Evolutionary conservation across 1,140 invertebrate genomes (phyloP).

Genomic region (Caerostris extrusa): DNA sequence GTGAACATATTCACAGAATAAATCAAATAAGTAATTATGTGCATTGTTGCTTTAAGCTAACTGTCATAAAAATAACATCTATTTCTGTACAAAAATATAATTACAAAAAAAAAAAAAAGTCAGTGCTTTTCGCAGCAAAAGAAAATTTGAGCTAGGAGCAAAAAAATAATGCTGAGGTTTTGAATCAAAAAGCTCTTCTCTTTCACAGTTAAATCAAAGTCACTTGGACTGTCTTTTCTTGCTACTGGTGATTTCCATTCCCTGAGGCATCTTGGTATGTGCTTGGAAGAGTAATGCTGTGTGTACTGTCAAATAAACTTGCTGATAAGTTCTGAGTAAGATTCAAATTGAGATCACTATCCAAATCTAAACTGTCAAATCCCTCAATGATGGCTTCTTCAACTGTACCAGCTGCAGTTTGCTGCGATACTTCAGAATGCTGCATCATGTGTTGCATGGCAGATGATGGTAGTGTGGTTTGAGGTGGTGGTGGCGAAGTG

Average conservation of each 20-base stretch:
- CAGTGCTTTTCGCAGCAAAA: background rate
- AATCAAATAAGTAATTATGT: background rate
- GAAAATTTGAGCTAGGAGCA: background rate
- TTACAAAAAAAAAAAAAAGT: background rate
- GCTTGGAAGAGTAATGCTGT: slow-evolving; percentile 37
- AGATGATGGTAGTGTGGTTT: slow-evolving; percentile 37
- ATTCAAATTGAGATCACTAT: slow-evolving; percentile 58
- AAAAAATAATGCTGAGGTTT: background rate
- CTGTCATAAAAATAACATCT: background rate
- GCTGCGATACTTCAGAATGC: slow-evolving; percentile 34
- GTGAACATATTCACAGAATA: background rate
- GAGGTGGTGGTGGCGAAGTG: slow-evolving; percentile 24
- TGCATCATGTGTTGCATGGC: slow-evolving; percentile 67
- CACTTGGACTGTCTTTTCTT: background rate
- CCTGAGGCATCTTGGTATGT: slow-evolving; percentile 42
- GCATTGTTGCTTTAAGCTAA: background rate
- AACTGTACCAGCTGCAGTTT: slow-evolving; percentile 28
- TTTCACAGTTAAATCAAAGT: background rate
- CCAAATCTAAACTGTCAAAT: slow-evolving; percentile 65
- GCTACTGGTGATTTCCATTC: slow-evolving; percentile 18
- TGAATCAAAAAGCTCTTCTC: background rate
- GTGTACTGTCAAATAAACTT: slow-evolving; percentile 66
- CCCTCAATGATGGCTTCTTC: slow-evolving; percentile 65
- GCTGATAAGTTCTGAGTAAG: slow-evolving; percentile 68
- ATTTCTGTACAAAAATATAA: background rate